Percentiles rank a stretch among this genome's conserved stretches.
These are phyloP conservation scores for Clusia tigrina DNA, from an alignment of 2,888 invertebrate species.

Conservation along the genomic window DNA sequence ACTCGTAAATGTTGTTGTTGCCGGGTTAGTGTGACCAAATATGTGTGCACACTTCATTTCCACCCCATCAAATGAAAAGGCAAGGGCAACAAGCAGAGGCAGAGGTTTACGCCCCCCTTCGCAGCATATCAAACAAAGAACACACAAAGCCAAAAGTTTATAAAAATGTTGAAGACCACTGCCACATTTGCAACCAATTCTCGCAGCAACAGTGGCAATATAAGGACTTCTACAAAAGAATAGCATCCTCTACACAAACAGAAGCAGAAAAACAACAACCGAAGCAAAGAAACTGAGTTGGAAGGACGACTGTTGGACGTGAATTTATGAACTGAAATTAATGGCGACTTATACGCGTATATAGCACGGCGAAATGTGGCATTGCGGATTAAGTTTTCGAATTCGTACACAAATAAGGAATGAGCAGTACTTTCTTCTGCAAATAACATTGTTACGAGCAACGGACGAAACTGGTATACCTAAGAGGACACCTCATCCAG, in stretches of 20 bases:
- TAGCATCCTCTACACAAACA: neutral
- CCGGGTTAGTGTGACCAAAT: constrained; percentile 7
- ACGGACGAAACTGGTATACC: neutral
- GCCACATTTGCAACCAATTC: neutral
- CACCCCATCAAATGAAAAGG: neutral
- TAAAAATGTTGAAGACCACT: constrained; percentile 25
- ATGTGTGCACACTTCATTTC: constrained; percentile 6
- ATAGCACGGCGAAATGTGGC: constrained; percentile 25
- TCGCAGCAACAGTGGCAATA: neutral
- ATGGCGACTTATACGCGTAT: constrained; percentile 37
- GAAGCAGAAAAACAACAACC: neutral
- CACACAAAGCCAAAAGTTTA: constrained; percentile 25
- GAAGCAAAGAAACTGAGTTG: neutral
- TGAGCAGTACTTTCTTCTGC: neutral
- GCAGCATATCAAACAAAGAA: too few species aligned
- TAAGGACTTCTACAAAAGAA: neutral
- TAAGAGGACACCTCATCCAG: neutral
- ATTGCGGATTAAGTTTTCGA: constrained; percentile 11
- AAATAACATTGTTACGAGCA: neutral
- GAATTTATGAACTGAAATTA: constrained; percentile 43
- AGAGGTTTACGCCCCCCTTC: too few species aligned
- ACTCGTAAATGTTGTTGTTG: constrained; percentile 12
- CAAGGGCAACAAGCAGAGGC: neutral
- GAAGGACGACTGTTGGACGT: constrained; percentile 21
- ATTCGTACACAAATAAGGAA: too few species aligned